A percentile compares a stretch with the other conserved stretches of the same genome.
phyloP scores from a whole-genome alignment of 2,797 vertebrate genomes.

The Cercopithecus petaurista region DNA sequence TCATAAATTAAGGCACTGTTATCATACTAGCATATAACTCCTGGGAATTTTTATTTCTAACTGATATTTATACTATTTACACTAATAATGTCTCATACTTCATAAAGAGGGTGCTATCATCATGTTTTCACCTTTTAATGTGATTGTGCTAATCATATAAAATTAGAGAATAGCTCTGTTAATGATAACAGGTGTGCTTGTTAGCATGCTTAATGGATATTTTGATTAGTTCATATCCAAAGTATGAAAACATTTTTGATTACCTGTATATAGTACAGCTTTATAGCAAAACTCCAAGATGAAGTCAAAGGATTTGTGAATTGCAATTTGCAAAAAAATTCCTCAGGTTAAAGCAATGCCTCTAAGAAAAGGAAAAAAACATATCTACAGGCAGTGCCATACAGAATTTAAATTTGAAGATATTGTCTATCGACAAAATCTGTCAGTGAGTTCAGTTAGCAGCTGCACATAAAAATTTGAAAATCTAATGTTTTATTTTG shows the following conservation, averaged over 20 bases:
- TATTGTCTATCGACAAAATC: not conserved
- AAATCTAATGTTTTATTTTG: not conserved
- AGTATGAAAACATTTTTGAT: constrained; percentile 82
- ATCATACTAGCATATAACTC: not conserved
- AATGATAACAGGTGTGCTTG: constrained; percentile 80
- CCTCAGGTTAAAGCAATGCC: constrained; percentile 18
- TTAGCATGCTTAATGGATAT: constrained; percentile 75
- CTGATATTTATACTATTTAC: constrained; percentile 35
- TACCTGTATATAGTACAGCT: constrained; percentile 70
- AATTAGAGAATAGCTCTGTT: constrained; percentile 76
- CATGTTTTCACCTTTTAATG: constrained; percentile 78
- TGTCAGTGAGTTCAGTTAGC: not conserved
- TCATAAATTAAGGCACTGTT: constrained; percentile 11
- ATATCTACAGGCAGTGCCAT: not conserved
- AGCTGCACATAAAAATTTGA: not conserved
- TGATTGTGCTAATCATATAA: constrained; percentile 77
- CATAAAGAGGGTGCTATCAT: constrained; percentile 45
- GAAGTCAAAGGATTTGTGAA: constrained; percentile 69
- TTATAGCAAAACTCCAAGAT: constrained; percentile 66
- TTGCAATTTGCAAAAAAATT: constrained; percentile 67
- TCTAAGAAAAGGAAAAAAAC: not conserved
- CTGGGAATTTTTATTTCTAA: constrained; percentile 48
- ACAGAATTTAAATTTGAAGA: constrained; percentile 48
- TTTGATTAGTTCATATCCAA: constrained; percentile 79
- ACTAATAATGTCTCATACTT: constrained; percentile 59